Evolutionary conservation across 2,113 vertebrate species (phyloP).

Genomic region (Archilochus colubris): DNA sequence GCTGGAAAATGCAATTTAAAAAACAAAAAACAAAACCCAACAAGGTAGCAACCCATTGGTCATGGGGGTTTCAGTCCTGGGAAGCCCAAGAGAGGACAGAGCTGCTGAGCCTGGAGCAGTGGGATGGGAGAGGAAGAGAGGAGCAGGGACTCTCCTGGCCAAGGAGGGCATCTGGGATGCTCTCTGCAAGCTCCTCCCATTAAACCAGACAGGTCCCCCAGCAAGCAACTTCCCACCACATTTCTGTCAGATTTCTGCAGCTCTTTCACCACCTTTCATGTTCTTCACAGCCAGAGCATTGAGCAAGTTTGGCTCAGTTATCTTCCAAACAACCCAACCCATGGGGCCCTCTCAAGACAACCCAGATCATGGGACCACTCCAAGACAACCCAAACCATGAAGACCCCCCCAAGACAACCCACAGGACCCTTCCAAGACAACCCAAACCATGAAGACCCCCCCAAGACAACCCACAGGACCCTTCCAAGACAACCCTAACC

Average conservation of each 20-base stretch:
- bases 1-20: not conserved
- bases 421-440: too few species aligned
- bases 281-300: not conserved
- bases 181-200: not conserved
- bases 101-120: not conserved
- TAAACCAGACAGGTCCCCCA: not conserved
- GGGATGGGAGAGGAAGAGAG: not conserved
- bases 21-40: too few species aligned
- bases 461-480: too few species aligned
- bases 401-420: too few species aligned
- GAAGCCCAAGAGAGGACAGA: not conserved
- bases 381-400: too few species aligned
- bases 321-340: too few species aligned
- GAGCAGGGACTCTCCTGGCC: not conserved
- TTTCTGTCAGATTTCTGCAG: not conserved
- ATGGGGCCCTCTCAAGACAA: too few species aligned
- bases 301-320: not conserved
- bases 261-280: not conserved
- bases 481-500: too few species aligned
- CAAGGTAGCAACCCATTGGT: not conserved
- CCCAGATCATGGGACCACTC: too few species aligned
- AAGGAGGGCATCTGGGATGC: not conserved
- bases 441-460: too few species aligned
- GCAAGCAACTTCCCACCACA: not conserved
- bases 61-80: fast-evolving